Conservation (phyloP, 2,797 vertebrate species). For the Neosilurus hyrtlii region DNA sequence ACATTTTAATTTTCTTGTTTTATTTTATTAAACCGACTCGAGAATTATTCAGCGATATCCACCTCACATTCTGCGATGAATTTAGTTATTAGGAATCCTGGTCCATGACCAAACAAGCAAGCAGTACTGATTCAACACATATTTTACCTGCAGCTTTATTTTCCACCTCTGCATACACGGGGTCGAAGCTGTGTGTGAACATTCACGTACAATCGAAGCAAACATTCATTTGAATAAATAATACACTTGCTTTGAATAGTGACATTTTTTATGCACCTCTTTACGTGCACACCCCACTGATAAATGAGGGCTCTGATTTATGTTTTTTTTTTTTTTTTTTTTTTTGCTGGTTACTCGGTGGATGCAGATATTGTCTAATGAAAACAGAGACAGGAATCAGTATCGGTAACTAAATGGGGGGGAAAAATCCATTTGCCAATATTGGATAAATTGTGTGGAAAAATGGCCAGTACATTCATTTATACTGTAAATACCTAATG, state of each 20-base stretch:
- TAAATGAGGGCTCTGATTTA: background rate
- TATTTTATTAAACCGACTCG: too few relatives aligned
- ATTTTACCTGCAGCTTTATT: background rate
- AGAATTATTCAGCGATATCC: too few relatives aligned
- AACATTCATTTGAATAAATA: background rate
- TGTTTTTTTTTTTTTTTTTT: background rate
- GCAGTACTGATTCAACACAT: background rate
- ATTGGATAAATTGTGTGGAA: background rate
- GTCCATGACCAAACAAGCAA: background rate
- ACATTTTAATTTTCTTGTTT: too few relatives aligned
- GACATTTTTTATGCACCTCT: background rate
- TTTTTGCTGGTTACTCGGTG: background rate
- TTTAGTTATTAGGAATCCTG: background rate
- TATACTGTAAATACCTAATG: background rate
- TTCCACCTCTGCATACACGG: background rate
- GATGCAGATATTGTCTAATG: background rate
- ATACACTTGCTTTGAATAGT: background rate
- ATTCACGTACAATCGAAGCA: background rate
- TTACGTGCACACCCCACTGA: background rate
- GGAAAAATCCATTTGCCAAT: background rate
- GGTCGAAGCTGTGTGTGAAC: background rate
- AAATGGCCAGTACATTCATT: background rate
- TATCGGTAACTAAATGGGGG: too few relatives aligned
- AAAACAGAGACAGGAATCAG: background rate
- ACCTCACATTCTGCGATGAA: background rate